These are phyloP conservation scores for Leucoraja ocellata DNA, from an alignment of 2,797 vertebrate species.

Conservation along the genomic window DNA sequence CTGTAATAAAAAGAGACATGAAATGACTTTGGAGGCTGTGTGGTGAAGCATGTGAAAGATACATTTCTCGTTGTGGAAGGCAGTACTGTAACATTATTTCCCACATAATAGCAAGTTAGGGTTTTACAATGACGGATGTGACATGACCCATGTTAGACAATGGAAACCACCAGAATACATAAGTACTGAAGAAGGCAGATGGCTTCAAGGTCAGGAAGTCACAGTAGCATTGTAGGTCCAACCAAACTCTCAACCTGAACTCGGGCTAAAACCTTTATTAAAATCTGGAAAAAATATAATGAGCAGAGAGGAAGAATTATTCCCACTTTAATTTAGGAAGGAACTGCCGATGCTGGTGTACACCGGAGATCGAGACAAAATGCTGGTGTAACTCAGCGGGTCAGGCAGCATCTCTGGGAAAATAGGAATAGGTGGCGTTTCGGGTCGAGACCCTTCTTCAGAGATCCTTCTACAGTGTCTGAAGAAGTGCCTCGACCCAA, in stretches of 20 bases:
- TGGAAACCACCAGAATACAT: neutral
- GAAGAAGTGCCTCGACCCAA: too few relatives aligned
- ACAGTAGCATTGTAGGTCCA: too few relatives aligned
- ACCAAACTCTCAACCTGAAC: neutral
- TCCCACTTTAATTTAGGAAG: neutral
- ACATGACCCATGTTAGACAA: neutral
- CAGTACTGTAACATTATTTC: neutral
- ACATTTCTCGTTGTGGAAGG: neutral
- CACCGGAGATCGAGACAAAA: too few relatives aligned
- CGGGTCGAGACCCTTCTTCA: too few relatives aligned
- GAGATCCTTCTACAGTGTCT: too few relatives aligned
- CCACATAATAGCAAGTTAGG: neutral
- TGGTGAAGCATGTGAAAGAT: conserved; percentile 67
- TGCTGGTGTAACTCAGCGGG: too few relatives aligned
- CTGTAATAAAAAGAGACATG: conserved; percentile 96
- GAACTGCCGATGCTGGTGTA: too few relatives aligned
- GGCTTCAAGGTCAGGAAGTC: neutral
- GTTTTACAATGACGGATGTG: conserved; percentile 19
- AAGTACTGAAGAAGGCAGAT: too few relatives aligned
- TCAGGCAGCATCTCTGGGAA: too few relatives aligned
- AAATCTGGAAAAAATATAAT: neutral
- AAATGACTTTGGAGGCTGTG: conserved; percentile 83
- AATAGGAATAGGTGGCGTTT: too few relatives aligned
- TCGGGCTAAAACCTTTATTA: neutral
- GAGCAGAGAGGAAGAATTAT: too few relatives aligned